Percentiles rank a stretch among this genome's conserved stretches.
These are phyloP conservation scores for Rhombomys opimus DNA, from an alignment of 2,113 vertebrate genomes.

Conservation along the genomic window DNA sequence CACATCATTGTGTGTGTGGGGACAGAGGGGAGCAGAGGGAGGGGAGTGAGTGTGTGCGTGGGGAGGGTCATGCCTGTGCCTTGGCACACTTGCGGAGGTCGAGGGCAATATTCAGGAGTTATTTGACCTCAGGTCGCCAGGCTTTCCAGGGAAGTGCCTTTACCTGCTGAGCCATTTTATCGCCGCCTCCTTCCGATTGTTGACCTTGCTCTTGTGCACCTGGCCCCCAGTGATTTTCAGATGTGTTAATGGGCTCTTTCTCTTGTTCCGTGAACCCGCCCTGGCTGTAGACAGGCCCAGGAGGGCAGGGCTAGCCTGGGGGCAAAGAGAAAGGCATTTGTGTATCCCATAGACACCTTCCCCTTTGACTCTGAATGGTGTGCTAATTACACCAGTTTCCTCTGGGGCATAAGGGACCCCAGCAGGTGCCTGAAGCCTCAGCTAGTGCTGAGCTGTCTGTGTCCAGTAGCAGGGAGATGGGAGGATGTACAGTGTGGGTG, in stretches of 20 bases:
- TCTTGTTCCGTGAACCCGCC: neutral
- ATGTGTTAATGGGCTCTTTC: neutral
- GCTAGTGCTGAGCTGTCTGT: neutral
- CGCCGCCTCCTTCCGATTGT: conserved; percentile 63
- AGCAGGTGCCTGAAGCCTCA: neutral
- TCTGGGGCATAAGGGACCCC: neutral
- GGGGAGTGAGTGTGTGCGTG: neutral
- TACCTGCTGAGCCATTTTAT: neutral
- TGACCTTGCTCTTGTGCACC: conserved; percentile 69
- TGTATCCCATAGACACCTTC: neutral
- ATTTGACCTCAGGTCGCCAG: neutral
- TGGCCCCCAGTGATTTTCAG: conserved; percentile 19
- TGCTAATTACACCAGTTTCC: conserved; percentile 58
- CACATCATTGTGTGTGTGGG: neutral
- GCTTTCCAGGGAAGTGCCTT: neutral
- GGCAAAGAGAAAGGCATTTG: neutral
- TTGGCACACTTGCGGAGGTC: neutral
- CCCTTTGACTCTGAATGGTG: conserved; percentile 51
- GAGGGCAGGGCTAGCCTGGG: neutral
- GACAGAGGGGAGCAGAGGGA: neutral
- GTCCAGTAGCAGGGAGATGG: neutral
- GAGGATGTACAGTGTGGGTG: no score
- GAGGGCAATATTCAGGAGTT: neutral
- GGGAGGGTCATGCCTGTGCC: neutral
- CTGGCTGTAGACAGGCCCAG: conserved; percentile 54